A percentile compares a stretch with the other conserved stretches of the same genome.
Evolutionary conservation across 2,797 vertebrate genomes (phyloP).

Genomic region (Crenichthys baileyi): DNA sequence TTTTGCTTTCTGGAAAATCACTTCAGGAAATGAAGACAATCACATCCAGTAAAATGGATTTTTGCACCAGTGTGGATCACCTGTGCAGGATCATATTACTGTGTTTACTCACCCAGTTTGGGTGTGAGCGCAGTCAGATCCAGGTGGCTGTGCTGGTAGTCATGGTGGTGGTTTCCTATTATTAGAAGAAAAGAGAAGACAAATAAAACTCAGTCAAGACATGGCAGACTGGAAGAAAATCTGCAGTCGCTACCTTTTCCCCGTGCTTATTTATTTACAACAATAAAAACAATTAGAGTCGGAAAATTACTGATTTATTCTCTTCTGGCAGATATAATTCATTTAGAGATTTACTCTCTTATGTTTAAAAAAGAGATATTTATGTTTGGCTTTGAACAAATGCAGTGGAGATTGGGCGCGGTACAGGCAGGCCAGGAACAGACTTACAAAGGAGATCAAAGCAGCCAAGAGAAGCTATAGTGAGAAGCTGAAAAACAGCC

Average conservation of each 20-base stretch:
- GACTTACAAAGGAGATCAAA: no score
- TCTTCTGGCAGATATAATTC: background rate
- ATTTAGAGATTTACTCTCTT: background rate
- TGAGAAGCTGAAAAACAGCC: no score
- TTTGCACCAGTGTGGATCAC: background rate
- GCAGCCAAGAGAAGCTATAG: no score
- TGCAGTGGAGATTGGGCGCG: no score
- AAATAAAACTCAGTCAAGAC: background rate
- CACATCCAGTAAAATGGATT: background rate
- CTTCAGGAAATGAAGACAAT: background rate
- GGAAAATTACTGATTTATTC: background rate
- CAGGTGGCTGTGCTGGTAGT: constrained; percentile 90
- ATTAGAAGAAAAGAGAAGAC: constrained; percentile 63
- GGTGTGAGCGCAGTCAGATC: constrained; percentile 91
- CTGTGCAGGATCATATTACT: background rate
- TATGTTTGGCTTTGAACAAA: background rate
- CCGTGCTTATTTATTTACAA: background rate
- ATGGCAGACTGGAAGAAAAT: background rate
- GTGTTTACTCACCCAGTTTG: constrained; percentile 88
- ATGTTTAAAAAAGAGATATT: background rate
- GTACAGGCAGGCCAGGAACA: no score
- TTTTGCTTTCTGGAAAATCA: constrained; percentile 13
- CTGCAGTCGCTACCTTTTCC: background rate
- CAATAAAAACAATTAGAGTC: background rate
- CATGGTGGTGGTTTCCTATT: constrained; percentile 90